Evolutionary conservation across 2,797 vertebrate species (phyloP).

Genomic region (Danio aesculapii): DNA sequence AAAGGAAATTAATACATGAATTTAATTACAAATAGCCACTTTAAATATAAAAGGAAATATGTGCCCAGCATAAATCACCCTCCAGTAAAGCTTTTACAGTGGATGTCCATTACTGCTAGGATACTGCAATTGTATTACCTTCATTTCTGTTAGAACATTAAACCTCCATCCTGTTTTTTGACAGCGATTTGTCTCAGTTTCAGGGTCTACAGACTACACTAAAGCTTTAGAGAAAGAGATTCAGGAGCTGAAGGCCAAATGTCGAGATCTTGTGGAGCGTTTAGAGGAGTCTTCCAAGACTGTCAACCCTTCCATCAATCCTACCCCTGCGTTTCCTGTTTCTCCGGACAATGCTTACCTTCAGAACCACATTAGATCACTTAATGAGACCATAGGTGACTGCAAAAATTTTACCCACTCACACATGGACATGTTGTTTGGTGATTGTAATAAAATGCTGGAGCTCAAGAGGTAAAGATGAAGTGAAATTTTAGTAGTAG

Average conservation of each 20-base stretch:
- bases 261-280: slow-evolving; percentile 68
- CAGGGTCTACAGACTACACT: slow-evolving; percentile 66
- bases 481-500: not conserved
- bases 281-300: slow-evolving; percentile 59
- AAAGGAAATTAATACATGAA: no score
- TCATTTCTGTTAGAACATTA: not conserved
- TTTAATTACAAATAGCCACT: no score
- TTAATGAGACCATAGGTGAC: slow-evolving; percentile 68
- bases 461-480: not conserved
- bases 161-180: not conserved
- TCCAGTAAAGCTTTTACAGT: not conserved
- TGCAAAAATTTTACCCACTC: not conserved
- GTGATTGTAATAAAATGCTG: not conserved
- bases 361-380: slow-evolving; percentile 67
- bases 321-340: slow-evolving; percentile 36
- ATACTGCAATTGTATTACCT: not conserved
- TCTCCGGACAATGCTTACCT: slow-evolving; percentile 66
- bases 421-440: not conserved
- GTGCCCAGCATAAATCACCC: not conserved
- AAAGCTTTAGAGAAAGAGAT: slow-evolving; percentile 76
- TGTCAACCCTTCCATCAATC: slow-evolving; percentile 5
- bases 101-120: not conserved
- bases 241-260: slow-evolving; percentile 68
- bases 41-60: not conserved
- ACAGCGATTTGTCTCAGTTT: slow-evolving; percentile 9